phyloP scores from a whole-genome alignment of 2,113 vertebrate genomes.

The Tachysurus fulvidraco region DNA sequence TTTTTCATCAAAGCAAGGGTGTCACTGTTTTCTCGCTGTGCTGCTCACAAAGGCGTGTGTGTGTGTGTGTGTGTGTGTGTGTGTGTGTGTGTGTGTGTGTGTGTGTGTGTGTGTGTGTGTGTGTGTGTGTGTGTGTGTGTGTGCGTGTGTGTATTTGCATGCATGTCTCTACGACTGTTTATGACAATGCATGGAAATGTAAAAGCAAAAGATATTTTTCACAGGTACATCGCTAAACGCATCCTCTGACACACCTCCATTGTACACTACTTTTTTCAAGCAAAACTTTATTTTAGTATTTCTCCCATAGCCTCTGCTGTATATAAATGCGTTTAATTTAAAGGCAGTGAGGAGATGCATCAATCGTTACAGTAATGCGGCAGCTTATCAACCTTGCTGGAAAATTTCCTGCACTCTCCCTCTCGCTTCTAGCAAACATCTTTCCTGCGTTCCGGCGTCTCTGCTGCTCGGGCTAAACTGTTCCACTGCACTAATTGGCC shows the following conservation, averaged over 20 bases:
- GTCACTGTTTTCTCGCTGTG: conserved; percentile 7
- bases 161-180: conserved; percentile 10
- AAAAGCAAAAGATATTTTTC: not conserved
- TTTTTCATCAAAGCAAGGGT: conserved; percentile 66
- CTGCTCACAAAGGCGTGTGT: not conserved
- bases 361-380: conserved; percentile 20
- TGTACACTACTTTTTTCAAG: not conserved
- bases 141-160: not conserved
- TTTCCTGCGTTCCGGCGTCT: conserved; percentile 59
- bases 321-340: conserved; percentile 29
- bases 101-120: not conserved
- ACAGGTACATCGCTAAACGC: conserved; percentile 15
- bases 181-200: conserved; percentile 18
- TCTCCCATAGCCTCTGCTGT: not conserved
- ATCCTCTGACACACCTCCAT: not conserved
- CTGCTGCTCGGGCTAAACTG: conserved; percentile 81
- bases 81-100: conserved; percentile 6
- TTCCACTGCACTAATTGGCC: conserved; percentile 91
- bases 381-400: conserved; percentile 17
- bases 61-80: conserved; percentile 11
- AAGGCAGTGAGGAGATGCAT: conserved; percentile 19
- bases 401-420: conserved; percentile 42
- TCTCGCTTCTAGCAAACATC: conserved; percentile 61
- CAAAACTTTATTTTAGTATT: conserved; percentile 7
- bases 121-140: conserved; percentile 3